These are phyloP conservation scores for Dermatophagoides farinae DNA, from an alignment of 1,140 invertebrate genomes.

Conservation along the genomic window DNA sequence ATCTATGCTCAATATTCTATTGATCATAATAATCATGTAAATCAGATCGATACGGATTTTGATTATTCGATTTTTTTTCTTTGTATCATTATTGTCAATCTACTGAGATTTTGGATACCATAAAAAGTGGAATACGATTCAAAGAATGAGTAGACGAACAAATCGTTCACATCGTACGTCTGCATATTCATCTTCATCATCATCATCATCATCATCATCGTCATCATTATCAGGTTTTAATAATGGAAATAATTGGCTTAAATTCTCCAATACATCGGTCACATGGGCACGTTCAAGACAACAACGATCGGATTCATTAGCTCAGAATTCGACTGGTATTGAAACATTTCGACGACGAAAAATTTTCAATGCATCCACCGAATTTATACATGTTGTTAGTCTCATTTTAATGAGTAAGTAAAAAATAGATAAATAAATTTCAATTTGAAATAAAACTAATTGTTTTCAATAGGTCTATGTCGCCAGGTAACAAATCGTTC, in stretches of 20 bases:
- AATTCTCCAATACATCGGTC: conserved; percentile 4
- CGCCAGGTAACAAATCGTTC: conserved; percentile 6
- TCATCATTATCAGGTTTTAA: background rate
- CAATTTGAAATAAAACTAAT: background rate
- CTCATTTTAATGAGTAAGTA: conserved; percentile 1
- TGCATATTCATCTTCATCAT: background rate
- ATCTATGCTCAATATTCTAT: no score
- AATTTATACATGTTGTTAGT: background rate
- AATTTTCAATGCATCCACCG: conserved; percentile 5
- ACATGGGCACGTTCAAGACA: background rate
- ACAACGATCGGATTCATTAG: background rate
- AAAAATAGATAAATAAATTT: background rate
- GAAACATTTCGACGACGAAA: background rate
- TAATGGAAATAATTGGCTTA: background rate
- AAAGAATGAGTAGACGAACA: no score
- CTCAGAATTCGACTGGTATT: background rate
- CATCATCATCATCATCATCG: background rate
- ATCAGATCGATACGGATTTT: no score
- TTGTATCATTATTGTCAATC: no score
- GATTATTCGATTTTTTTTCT: no score
- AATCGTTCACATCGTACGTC: background rate
- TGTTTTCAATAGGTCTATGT: conserved; percentile 7
- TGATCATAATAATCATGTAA: no score
- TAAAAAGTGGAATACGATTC: no score
- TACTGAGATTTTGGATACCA: no score